Conservation (phyloP, 2,888 invertebrate genomes). For the Timema podura region DNA sequence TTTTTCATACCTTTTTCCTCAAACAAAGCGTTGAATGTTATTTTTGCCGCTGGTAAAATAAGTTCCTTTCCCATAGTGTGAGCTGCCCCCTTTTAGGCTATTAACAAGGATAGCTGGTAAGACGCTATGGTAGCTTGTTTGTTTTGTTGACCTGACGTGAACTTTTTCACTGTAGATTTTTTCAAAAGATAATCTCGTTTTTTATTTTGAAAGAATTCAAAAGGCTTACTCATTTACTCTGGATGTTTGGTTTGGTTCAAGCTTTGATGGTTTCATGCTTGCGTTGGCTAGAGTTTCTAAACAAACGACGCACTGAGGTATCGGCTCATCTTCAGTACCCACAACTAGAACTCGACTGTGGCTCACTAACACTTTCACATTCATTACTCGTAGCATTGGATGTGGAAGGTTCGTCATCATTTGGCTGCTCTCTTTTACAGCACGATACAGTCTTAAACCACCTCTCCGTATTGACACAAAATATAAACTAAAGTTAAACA, state of each 20-base stretch:
- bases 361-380: background rate
- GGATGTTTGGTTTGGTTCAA: background rate
- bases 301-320: background rate
- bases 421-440: no score
- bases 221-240: background rate
- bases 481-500: no score
- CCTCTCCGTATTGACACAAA: no score
- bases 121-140: background rate
- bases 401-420: no score
- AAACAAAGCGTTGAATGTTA: background rate
- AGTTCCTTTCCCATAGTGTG: background rate
- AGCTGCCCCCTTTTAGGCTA: background rate
- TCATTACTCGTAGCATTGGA: background rate
- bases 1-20: background rate
- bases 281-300: background rate
- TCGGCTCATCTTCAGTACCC: background rate
- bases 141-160: background rate
- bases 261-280: background rate
- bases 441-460: no score
- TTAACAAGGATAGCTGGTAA: background rate
- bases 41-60: background rate
- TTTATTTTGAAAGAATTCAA: no score
- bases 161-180: background rate
- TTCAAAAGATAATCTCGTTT: background rate
- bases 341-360: background rate